Conservation (phyloP, 2,888 invertebrate species). For the Leptura quadrifasciata region DNA sequence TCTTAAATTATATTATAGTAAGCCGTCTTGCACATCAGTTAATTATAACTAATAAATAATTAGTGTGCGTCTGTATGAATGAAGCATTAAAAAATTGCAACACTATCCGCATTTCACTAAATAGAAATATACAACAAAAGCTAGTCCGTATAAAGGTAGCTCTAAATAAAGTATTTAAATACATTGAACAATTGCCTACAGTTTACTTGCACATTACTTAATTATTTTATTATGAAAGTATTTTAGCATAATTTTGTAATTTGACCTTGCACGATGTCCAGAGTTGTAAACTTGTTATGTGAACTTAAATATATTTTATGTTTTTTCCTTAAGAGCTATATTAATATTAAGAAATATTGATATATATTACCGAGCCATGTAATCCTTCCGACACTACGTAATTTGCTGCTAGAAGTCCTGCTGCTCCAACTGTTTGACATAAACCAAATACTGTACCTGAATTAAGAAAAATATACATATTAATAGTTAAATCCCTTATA, state of each 20-base stretch:
- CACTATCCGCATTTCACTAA: slow-evolving; percentile 13
- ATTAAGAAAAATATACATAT: slow-evolving; percentile 26
- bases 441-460: slow-evolving; percentile 73
- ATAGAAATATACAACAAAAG: background rate
- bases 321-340: no score
- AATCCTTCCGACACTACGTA: slow-evolving; percentile 78
- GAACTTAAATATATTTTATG: no score
- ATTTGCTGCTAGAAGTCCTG: slow-evolving; percentile 76
- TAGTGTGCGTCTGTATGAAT: slow-evolving; percentile 9
- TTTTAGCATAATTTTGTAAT: background rate
- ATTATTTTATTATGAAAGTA: slow-evolving; percentile 11
- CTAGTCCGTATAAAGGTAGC: background rate
- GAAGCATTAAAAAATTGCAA: slow-evolving; percentile 25
- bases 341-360: background rate
- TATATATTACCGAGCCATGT: slow-evolving; percentile 74
- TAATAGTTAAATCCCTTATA: background rate
- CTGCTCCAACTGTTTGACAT: slow-evolving; percentile 77
- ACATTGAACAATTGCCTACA: slow-evolving; percentile 12
- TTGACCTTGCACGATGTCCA: background rate
- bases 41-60: slow-evolving; percentile 11
- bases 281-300: background rate
- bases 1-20: slow-evolving; percentile 5
- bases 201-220: slow-evolving; percentile 12
- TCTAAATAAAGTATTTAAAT: slow-evolving; percentile 3
- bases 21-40: slow-evolving; percentile 9